Evolutionary conservation across 2,888 invertebrate genomes (phyloP).

Genomic region (Ashinkailepas kermadecensis): DNA sequence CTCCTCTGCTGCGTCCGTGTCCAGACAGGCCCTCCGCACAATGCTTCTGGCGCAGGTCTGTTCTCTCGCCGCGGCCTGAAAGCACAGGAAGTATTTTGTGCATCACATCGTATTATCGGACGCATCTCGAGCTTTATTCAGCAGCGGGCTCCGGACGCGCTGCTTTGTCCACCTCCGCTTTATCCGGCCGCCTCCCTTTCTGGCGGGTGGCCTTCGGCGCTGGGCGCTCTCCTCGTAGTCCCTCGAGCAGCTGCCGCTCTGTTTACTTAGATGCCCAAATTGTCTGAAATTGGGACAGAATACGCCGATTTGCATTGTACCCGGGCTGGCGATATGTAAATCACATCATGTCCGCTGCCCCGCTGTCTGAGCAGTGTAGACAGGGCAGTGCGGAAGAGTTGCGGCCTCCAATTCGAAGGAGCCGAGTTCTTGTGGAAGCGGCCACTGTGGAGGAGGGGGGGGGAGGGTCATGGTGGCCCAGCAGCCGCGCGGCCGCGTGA

Average conservation of each 20-base stretch:
- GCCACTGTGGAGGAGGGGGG: too few relatives aligned
- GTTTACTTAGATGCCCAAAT: slow-evolving; percentile 21
- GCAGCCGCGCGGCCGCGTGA: neutral
- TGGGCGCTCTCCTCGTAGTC: neutral
- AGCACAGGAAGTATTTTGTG: slow-evolving; percentile 22
- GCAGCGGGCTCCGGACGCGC: neutral
- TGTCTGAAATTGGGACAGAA: slow-evolving; percentile 19
- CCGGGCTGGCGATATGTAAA: slow-evolving; percentile 6
- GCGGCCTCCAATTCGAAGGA: neutral
- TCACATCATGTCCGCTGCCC: neutral
- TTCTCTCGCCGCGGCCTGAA: neutral
- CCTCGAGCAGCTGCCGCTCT: neutral
- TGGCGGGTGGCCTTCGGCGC: neutral
- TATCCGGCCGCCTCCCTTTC: neutral
- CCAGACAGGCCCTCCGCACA: neutral
- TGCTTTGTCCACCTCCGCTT: neutral
- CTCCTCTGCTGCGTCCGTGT: too few relatives aligned
- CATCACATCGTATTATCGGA: slow-evolving; percentile 17
- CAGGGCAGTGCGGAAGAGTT: neutral
- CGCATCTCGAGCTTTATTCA: slow-evolving; percentile 17
- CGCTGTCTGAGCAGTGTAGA: too few relatives aligned
- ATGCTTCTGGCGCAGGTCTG: neutral
- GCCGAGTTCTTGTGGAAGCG: too few relatives aligned
- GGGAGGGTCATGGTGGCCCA: neutral
- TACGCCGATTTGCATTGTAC: neutral